Percentiles rank a stretch among this genome's conserved stretches.
Conservation (phyloP, 1,140 invertebrate species). For the Diorhabda carinulata region DNA sequence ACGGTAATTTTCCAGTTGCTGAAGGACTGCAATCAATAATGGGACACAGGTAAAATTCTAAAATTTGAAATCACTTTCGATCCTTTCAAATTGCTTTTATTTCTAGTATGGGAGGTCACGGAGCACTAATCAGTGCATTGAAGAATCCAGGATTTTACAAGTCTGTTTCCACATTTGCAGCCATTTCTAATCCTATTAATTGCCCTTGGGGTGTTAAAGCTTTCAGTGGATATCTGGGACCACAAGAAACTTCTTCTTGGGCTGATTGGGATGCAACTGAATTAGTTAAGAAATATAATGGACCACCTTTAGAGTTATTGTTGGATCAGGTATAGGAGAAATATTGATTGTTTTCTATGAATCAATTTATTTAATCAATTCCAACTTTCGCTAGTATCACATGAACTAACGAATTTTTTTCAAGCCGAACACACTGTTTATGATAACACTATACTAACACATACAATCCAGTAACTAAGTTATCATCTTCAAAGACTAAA, state of each 20-base stretch:
- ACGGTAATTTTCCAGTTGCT: conserved; percentile 65
- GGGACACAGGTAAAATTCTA: conserved; percentile 70
- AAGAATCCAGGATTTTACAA: conserved; percentile 89
- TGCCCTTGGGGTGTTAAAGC: conserved; percentile 88
- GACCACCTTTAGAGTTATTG: conserved; percentile 77
- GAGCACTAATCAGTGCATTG: conserved; percentile 86
- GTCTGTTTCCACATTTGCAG: conserved; percentile 94
- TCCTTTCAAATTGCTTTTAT: not conserved
- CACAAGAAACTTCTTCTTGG: conserved; percentile 63
- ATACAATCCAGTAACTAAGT: too few species aligned
- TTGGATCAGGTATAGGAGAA: conserved; percentile 77
- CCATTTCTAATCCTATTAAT: conserved; percentile 85
- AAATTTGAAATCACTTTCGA: conserved; percentile 7
- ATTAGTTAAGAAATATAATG: conserved; percentile 78
- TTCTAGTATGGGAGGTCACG: conserved; percentile 94
- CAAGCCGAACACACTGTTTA: too few species aligned
- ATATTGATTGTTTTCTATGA: too few species aligned
- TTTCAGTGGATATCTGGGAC: conserved; percentile 83
- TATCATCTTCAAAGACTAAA: too few species aligned
- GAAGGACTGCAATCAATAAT: conserved; percentile 70
- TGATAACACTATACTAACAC: too few species aligned
- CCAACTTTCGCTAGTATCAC: too few species aligned
- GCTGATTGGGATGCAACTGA: conserved; percentile 84
- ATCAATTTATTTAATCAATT: too few species aligned
- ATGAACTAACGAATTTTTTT: too few species aligned